phyloP scores from a whole-genome alignment of 2,113 vertebrate genomes.

The Talpa occidentalis region DNA sequence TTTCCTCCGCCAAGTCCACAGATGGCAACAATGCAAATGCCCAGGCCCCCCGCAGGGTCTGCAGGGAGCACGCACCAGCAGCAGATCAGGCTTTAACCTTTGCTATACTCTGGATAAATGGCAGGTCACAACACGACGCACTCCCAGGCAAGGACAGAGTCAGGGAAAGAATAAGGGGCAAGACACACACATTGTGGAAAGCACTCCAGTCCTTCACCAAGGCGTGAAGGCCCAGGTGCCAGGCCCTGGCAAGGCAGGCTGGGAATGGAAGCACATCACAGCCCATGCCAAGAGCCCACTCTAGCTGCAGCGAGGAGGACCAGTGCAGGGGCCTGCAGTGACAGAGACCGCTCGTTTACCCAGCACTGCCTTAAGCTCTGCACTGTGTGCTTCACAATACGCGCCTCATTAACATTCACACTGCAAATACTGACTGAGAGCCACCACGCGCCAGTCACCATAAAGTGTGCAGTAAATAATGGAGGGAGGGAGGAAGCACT shows the following conservation, averaged over 20 bases:
- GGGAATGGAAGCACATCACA: background rate
- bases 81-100: background rate
- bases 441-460: fast-evolving
- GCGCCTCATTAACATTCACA: background rate
- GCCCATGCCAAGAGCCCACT: background rate
- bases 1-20: too few species aligned
- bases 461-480: fast-evolving
- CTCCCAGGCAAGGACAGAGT: background rate
- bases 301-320: background rate
- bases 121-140: background rate
- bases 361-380: background rate
- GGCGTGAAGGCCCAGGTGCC: background rate
- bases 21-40: fast-evolving
- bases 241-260: background rate
- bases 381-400: background rate
- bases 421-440: background rate
- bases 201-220: background rate
- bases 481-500: too few species aligned
- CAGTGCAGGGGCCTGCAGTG: background rate
- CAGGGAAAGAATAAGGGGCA: background rate
- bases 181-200: fast-evolving
- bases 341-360: fast-evolving
- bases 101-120: background rate
- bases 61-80: background rate
- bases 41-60: background rate